Evolutionary conservation across 1,140 invertebrate genomes (phyloP).

Genomic region (Eupristina koningsbergeri): DNA sequence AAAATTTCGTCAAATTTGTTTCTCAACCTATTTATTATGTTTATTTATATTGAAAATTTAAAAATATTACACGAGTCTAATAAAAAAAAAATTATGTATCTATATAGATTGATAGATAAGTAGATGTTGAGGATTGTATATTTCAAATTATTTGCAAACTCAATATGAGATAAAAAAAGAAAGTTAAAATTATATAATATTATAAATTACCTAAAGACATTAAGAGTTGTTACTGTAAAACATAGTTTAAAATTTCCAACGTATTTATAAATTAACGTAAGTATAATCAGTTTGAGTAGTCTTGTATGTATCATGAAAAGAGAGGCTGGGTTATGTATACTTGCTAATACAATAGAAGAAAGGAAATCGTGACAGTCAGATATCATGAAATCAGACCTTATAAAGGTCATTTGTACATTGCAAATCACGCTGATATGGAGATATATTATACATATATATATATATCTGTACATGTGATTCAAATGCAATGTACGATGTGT

Average conservation of each 20-base stretch:
- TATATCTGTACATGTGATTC: not conserved
- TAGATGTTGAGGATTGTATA: too few relatives aligned
- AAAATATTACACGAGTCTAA: too few relatives aligned
- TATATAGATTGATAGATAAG: too few relatives aligned
- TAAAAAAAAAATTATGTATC: too few relatives aligned
- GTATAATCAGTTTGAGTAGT: not conserved
- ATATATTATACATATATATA: not conserved
- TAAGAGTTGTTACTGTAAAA: not conserved
- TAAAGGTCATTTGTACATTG: slow-evolving; percentile 29
- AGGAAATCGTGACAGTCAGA: slow-evolving; percentile 17
- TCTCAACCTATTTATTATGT: too few relatives aligned
- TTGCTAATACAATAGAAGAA: slow-evolving; percentile 15
- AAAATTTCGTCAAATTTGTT: not conserved
- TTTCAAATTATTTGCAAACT: too few relatives aligned
- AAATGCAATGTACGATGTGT: not conserved
- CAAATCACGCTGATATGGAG: slow-evolving; percentile 22
- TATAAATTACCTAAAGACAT: too few relatives aligned
- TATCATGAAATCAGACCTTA: slow-evolving; percentile 37
- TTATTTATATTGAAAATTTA: too few relatives aligned
- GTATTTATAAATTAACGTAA: not conserved
- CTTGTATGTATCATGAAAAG: not conserved
- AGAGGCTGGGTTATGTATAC: not conserved
- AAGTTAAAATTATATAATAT: too few relatives aligned
- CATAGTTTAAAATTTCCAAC: too few relatives aligned
- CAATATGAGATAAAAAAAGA: too few relatives aligned